These are phyloP conservation scores for Orussus abietinus DNA, from an alignment of 1,140 invertebrate genomes.

Conservation along the genomic window DNA sequence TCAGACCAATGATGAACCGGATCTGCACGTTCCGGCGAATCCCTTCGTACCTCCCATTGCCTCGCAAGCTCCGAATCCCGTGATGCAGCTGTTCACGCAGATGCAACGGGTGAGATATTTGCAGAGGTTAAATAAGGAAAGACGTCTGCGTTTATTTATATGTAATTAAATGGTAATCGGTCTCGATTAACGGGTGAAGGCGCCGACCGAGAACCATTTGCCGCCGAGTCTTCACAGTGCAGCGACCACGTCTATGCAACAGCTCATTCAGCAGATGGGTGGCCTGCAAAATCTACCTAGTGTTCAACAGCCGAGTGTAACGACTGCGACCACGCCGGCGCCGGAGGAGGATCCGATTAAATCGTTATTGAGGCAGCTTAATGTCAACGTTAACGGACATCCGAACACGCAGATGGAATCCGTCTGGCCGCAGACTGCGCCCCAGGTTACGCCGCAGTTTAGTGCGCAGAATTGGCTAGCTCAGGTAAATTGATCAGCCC, in stretches of 20 bases:
- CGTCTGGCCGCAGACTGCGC: constrained; percentile 44
- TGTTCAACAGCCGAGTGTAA: constrained; percentile 41
- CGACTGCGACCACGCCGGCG: constrained; percentile 15
- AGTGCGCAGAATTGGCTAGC: constrained; percentile 45
- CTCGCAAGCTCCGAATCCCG: constrained; percentile 48
- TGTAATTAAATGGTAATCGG: no score
- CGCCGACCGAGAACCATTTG: constrained; percentile 41
- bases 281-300: constrained; percentile 48
- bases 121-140: constrained; percentile 11
- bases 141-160: no score
- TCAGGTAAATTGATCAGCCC: constrained; percentile 40
- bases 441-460: constrained; percentile 41
- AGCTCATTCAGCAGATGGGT: constrained; percentile 54
- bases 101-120: constrained; percentile 54
- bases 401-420: constrained; percentile 39
- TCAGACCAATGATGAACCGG: constrained; percentile 50
- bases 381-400: constrained; percentile 40
- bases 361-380: constrained; percentile 53
- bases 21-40: constrained; percentile 43
- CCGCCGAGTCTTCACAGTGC: constrained; percentile 37
- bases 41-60: constrained; percentile 33
- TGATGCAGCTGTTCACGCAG: constrained; percentile 58
- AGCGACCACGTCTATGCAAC: constrained; percentile 42
- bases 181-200: constrained; percentile 51
- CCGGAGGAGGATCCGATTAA: constrained; percentile 54